Evolutionary conservation across 2,113 vertebrate species (phyloP).

Genomic region (Phoenicopterus ruber): DNA sequence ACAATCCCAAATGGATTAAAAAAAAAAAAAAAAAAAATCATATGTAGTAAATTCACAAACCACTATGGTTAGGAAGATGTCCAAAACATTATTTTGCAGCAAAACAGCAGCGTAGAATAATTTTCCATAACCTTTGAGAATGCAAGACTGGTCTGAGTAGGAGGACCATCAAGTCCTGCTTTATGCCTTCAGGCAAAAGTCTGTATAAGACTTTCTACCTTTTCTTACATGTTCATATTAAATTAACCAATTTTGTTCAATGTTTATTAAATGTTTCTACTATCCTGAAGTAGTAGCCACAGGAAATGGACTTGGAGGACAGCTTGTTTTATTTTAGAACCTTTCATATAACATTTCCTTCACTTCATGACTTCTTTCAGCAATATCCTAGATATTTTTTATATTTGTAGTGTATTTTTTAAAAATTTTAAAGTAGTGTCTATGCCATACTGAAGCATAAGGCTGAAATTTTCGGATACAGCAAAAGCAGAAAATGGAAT

Average conservation of each 20-base stretch:
- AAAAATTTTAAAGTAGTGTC: neutral
- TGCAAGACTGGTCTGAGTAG: neutral
- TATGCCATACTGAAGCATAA: neutral
- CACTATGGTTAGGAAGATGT: neutral
- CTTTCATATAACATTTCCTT: neutral
- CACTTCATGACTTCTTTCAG: neutral
- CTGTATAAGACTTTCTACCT: neutral
- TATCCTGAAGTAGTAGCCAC: neutral
- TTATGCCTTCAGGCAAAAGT: neutral
- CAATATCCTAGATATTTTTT: neutral
- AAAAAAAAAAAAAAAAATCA: neutral
- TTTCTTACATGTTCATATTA: neutral
- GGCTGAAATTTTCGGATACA: neutral
- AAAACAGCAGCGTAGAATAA: neutral
- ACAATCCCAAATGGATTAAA: neutral
- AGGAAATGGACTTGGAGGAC: neutral
- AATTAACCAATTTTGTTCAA: neutral
- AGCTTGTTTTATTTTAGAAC: neutral
- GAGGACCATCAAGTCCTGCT: neutral
- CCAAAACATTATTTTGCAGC: neutral
- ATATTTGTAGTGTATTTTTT: neutral
- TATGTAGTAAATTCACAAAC: neutral
- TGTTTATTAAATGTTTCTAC: neutral
- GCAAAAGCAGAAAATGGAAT: neutral
- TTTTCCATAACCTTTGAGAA: neutral